Evolutionary conservation across 53 echinoderm and acorn worm species (phyloP), one percentile per base, ranked within the genome.

Genomic region (Antedon mediterranea): DNA sequence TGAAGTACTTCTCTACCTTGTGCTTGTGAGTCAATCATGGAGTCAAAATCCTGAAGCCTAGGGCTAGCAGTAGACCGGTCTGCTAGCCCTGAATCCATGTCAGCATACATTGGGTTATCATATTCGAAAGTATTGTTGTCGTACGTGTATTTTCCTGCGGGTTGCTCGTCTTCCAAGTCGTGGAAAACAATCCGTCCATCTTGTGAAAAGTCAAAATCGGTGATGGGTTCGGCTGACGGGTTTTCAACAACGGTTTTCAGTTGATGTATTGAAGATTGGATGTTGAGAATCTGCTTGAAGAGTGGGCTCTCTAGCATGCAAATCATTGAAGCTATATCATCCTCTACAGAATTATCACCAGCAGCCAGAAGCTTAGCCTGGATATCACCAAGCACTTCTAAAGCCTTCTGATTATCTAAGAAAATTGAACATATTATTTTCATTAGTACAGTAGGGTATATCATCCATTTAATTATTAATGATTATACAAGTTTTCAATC

Each of bases 401-500:
- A 90, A 18, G 98, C 98, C 32, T 93, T 88, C 75, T 98, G 88
- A 32, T 92, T 93, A 74, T 98, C 98, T 98, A 88, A n/a, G 29
- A 28, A 75, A 73, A n/a, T n/a, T n/a, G n/a, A n/a, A n/a, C n/a
- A n/a, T n/a, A n/a, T n/a, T n/a, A n/a, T n/a, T n/a, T n/a, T n/a
- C n/a, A n/a, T n/a, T n/a, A n/a, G n/a, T n/a, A n/a, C n/a, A n/a
- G n/a, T n/a, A n/a, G n/a, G n/a, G n/a, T n/a, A n/a, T n/a, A n/a
- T n/a, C n/a, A n/a, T n/a, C n/a, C n/a, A n/a, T n/a, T n/a, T n/a
- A n/a, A n/a, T n/a, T n/a, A n/a, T n/a, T n/a, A n/a, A n/a, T n/a
- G n/a, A n/a, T n/a, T n/a, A n/a, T n/a, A n/a, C n/a, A n/a, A n/a
- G n/a, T n/a, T n/a, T n/a, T n/a, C n/a, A n/a, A n/a, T n/a, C n/a